phyloP scores from a whole-genome alignment of 2,797 vertebrate species.

The Clamator glandarius region DNA sequence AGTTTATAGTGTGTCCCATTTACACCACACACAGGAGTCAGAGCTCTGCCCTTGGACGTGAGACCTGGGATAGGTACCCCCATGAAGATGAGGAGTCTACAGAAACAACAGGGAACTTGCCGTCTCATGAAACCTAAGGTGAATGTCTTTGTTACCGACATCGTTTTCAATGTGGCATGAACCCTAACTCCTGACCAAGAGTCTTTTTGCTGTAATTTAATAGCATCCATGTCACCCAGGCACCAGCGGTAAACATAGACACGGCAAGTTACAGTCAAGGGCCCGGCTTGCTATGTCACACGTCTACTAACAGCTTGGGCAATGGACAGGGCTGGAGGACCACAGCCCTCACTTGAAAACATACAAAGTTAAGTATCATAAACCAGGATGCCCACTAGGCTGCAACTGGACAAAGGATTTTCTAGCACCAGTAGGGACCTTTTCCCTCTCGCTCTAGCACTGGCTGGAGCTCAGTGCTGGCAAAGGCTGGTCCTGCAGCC shows the following conservation, averaged over 20 bases:
- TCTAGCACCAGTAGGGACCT: no score
- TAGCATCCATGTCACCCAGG: not conserved
- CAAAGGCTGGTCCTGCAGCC: not conserved
- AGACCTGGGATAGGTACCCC: not conserved
- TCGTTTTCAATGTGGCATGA: rapidly evolving
- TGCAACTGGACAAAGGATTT: not conserved
- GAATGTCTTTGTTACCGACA: not conserved
- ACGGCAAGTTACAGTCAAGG: not conserved
- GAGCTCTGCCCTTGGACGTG: not conserved
- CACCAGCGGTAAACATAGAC: not conserved
- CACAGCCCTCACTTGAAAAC: not conserved
- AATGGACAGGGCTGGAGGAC: not conserved
- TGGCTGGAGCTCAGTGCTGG: not conserved
- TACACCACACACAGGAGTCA: rapidly evolving
- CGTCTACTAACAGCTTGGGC: not conserved
- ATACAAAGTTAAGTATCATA: not conserved
- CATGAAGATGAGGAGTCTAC: not conserved
- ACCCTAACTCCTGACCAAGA: not conserved
- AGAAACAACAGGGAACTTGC: not conserved
- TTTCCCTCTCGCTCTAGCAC: not conserved
- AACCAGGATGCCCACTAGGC: not conserved
- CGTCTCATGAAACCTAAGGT: not conserved
- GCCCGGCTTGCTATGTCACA: rapidly evolving
- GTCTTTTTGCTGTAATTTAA: not conserved
- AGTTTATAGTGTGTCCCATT: not conserved